Base-by-base conservation (phyloP, 2,113 vertebrate species). In the Dascyllus trimaculatus region DNA sequence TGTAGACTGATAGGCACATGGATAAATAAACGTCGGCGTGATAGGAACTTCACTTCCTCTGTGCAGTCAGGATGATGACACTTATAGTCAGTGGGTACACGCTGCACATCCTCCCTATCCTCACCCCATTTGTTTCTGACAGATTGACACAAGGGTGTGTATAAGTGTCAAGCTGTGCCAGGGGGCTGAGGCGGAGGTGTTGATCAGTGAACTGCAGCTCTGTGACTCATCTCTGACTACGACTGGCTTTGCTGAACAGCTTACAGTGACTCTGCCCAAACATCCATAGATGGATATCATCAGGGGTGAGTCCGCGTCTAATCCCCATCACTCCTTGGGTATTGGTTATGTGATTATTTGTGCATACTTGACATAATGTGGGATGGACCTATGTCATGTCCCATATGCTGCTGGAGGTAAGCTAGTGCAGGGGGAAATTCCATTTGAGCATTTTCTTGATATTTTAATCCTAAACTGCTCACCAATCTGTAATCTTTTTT, bases 171-270 rank as follows among this genome's bases (percentile, higher is more conserved):
- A 76, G 53, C 77, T 81, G 82, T 84, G 85, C 75, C 64, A 43
- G 62, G 75, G 84, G 86, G 81, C 79, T 69, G 63, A 69, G 82
- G 81, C 64, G 52, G 78, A 85, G 85, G 88, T 81, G 88, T 80
- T 88, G 90, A 88, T 91, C 87, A 82, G 86, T 87, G 86, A 84
- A 83, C 74, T 78, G 82, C 54, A 75, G 84, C 86, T 83, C 60
- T 64, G 74, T 87, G 89, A 92, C 79, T 90, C 88, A 89, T 84
- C 89, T 57, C 81, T 71, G 80, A 87, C 72, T 67, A 53, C 22
- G 32, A 72, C 56, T 11, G 59, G 83, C 85, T 73, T 29, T 1
- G 4, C 54, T 32, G 60, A 82, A 54, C 69, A 75, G 83, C 43
- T 52, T 40, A 60, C 51, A 80, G 48, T 40, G 71, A 77, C 70